Evolutionary conservation across 2,888 invertebrate species (phyloP).

Genomic region (Lasioglossum villosulum): DNA sequence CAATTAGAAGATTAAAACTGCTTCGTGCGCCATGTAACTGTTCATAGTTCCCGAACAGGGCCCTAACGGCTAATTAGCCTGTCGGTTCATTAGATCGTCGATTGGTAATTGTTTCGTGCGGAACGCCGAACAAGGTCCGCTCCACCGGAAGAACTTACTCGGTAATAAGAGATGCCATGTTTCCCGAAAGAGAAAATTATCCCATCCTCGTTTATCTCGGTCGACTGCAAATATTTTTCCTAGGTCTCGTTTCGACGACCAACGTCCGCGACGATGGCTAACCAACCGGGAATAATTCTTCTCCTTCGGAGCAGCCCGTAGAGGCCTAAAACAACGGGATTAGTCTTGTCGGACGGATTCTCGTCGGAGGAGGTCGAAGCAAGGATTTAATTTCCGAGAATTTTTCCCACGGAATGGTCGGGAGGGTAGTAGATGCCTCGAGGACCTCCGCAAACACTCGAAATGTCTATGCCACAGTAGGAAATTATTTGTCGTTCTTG

Average conservation of each 20-base stretch:
- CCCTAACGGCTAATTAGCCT: slow-evolving; percentile 47
- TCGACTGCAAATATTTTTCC: slow-evolving; percentile 61
- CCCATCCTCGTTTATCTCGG: slow-evolving; percentile 75
- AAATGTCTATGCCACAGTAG: slow-evolving; percentile 76
- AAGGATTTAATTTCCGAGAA: slow-evolving; percentile 78
- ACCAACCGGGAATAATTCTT: slow-evolving; percentile 51
- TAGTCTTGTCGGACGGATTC: slow-evolving; percentile 59
- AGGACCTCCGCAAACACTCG: slow-evolving; percentile 79
- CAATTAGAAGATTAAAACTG: not conserved
- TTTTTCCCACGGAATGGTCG: slow-evolving; percentile 73
- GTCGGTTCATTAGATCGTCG: slow-evolving; percentile 62
- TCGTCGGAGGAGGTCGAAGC: slow-evolving; percentile 38
- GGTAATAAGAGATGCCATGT: slow-evolving; percentile 14
- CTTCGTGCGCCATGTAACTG: not conserved
- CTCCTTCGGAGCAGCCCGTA: slow-evolving; percentile 43
- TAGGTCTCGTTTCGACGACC: slow-evolving; percentile 41
- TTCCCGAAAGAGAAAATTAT: slow-evolving; percentile 65
- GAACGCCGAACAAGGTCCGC: not conserved
- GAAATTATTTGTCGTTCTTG: slow-evolving; percentile 78
- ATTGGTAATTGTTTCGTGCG: slow-evolving; percentile 51
- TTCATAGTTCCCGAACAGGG: slow-evolving; percentile 1
- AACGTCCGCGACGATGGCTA: slow-evolving; percentile 46
- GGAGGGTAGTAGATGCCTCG: slow-evolving; percentile 49
- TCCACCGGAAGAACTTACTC: not conserved
- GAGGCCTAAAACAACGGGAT: slow-evolving; percentile 74